These are phyloP conservation scores for Marisa cornuarietis DNA, from an alignment of 1,140 invertebrate species.

Conservation along the genomic window DNA sequence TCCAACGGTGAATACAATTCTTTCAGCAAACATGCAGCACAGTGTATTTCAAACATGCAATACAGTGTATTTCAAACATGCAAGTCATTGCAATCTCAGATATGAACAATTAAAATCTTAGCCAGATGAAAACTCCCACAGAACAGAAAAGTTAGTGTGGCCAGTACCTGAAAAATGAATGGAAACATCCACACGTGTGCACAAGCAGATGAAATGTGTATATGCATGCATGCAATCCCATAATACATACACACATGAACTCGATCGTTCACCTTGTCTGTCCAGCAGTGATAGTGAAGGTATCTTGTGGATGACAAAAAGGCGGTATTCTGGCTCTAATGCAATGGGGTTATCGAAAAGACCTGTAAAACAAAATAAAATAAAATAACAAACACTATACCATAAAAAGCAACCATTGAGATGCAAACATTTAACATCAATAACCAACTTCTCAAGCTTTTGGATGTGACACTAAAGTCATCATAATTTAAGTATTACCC, in stretches of 20 bases:
- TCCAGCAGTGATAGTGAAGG: constrained; percentile 53
- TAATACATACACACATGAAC: background rate
- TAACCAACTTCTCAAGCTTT: too few species aligned
- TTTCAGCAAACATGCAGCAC: background rate
- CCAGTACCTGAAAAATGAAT: background rate
- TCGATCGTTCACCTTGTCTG: constrained; percentile 47
- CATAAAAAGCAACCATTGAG: background rate
- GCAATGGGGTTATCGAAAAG: constrained; percentile 61
- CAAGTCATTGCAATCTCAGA: background rate
- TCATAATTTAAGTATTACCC: too few species aligned
- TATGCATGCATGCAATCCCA: background rate
- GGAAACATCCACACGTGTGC: background rate
- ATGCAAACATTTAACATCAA: too few species aligned
- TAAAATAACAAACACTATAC: constrained; percentile 6
- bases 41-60: background rate
- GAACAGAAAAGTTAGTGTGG: background rate
- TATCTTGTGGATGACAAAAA: constrained; percentile 50
- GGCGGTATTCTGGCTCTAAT: constrained; percentile 56
- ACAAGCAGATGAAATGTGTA: background rate
- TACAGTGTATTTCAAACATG: background rate
- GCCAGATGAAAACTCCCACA: background rate
- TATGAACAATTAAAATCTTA: background rate
- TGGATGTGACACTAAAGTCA: too few species aligned
- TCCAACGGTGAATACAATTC: background rate
- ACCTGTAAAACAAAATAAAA: constrained; percentile 45